Evolutionary conservation across 2,888 invertebrate genomes (phyloP).

Genomic region (Exocentrus adspersus): DNA sequence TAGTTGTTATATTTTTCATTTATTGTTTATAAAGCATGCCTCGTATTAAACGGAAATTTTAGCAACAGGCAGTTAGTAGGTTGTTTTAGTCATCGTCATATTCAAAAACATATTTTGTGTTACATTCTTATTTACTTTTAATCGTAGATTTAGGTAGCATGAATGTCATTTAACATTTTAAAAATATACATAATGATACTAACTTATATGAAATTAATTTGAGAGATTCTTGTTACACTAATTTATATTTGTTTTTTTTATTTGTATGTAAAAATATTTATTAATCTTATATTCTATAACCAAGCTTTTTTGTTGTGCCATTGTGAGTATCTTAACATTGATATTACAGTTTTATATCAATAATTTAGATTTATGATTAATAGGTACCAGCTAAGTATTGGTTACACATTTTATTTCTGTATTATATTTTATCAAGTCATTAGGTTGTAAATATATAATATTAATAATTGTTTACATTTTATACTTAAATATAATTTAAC

Average conservation of each 20-base stretch:
- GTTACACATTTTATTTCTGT: slow-evolving; percentile 21
- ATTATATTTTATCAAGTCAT: slow-evolving; percentile 4
- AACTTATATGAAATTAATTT: slow-evolving; percentile 1
- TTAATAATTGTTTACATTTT: slow-evolving; percentile 43
- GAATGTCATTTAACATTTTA: no score
- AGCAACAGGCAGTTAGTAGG: neutral
- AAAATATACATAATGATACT: no score
- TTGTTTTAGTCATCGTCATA: slow-evolving; percentile 2
- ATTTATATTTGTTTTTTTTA: slow-evolving; percentile 7
- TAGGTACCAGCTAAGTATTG: slow-evolving; percentile 7
- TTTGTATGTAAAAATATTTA: slow-evolving; percentile 1
- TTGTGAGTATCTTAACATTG: slow-evolving; percentile 4
- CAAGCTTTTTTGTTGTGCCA: slow-evolving; percentile 18
- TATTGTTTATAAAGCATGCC: slow-evolving; percentile 4
- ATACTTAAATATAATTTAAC: slow-evolving; percentile 36
- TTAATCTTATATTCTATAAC: neutral
- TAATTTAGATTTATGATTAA: slow-evolving; percentile 26
- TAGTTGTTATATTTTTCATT: slow-evolving; percentile 34
- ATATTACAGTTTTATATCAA: slow-evolving; percentile 24
- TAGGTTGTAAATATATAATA: slow-evolving; percentile 36
- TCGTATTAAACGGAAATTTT: neutral
- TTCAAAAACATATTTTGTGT: no score
- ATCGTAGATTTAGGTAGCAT: no score
- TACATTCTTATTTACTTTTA: slow-evolving; percentile 2
- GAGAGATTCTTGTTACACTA: slow-evolving; percentile 5